A percentile compares a stretch with the other conserved stretches of the same genome.
These are phyloP conservation scores for Syritta pipiens DNA, from an alignment of 2,888 invertebrate genomes.

Conservation along the genomic window DNA sequence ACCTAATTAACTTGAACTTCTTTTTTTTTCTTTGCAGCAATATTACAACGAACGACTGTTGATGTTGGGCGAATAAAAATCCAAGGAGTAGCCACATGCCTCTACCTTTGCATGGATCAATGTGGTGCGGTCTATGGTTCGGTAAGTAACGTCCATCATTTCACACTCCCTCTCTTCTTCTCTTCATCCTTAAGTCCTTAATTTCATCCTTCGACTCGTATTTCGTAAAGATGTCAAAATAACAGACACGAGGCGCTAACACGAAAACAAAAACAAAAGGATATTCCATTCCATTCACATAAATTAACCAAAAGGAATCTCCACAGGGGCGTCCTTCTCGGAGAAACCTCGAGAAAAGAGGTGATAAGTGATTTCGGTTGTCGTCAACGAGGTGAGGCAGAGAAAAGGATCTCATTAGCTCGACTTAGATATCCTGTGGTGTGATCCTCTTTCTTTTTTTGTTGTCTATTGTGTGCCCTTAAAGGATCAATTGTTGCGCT, in stretches of 20 bases:
- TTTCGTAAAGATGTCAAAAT: constrained; percentile 59
- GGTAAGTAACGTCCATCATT: constrained; percentile 83
- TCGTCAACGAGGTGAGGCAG: background rate
- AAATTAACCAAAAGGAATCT: constrained; percentile 17
- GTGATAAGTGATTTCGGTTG: constrained; percentile 63
- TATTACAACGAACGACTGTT: constrained; percentile 85
- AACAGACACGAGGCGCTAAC: constrained; percentile 47
- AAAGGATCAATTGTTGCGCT: constrained; percentile 50
- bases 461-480: background rate
- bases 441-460: constrained; percentile 32
- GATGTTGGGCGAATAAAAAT: constrained; percentile 91
- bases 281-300: constrained; percentile 31
- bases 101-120: constrained; percentile 93
- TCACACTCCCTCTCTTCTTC: constrained; percentile 1
- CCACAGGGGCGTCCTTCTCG: too few relatives aligned
- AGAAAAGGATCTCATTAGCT: constrained; percentile 59
- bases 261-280: constrained; percentile 23
- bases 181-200: background rate
- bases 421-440: constrained; percentile 47
- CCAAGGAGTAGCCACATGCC: constrained; percentile 92
- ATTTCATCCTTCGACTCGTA: constrained; percentile 22
- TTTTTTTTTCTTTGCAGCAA: constrained; percentile 81
- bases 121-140: constrained; percentile 93
- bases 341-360: too few relatives aligned
- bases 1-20: constrained; percentile 47